Percentiles rank a stretch among this genome's conserved stretches.
phyloP scores from a whole-genome alignment of 2,888 invertebrate species.

The Parasteatoda lunata region DNA sequence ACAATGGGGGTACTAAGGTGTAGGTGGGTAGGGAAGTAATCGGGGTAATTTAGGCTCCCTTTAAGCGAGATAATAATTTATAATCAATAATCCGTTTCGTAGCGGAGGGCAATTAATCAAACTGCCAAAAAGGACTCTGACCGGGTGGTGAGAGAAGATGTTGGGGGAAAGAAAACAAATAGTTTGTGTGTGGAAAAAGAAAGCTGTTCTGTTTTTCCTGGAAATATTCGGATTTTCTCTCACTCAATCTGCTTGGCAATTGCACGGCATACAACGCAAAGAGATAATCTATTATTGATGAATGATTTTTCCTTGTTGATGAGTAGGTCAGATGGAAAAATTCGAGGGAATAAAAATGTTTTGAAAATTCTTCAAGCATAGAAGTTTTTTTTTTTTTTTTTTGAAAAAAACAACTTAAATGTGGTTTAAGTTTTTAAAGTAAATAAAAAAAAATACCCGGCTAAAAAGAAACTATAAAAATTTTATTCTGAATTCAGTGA shows the following conservation, averaged over 20 bases:
- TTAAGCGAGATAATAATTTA: conserved; percentile 51
- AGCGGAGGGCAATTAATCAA: conserved; percentile 41
- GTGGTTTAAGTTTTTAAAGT: too few species aligned
- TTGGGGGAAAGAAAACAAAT: conserved; percentile 32
- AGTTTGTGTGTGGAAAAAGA: conserved; percentile 7
- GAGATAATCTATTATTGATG: conserved; percentile 5
- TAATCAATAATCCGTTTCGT: conserved; percentile 47
- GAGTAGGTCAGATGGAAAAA: too few species aligned
- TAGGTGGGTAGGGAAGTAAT: conserved; percentile 17
- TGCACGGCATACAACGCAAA: background rate
- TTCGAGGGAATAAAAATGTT: too few species aligned
- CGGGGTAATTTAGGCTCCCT: conserved; percentile 51
- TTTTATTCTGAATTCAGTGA: too few species aligned
- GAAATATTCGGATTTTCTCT: background rate
- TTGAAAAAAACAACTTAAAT: too few species aligned
- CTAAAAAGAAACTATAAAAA: too few species aligned
- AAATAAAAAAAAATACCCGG: too few species aligned
- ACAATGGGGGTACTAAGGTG: conserved; percentile 8
- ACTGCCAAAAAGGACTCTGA: conserved; percentile 17
- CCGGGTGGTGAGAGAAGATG: background rate
- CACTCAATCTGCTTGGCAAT: background rate
- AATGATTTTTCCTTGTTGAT: background rate
- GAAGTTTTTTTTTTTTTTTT: too few species aligned
- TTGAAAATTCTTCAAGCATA: too few species aligned
- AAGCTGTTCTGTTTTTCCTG: too few species aligned